A percentile compares a stretch with the other conserved stretches of the same genome.
Conservation (phyloP, 2,888 invertebrate species). For the Papilio demoleus region DNA sequence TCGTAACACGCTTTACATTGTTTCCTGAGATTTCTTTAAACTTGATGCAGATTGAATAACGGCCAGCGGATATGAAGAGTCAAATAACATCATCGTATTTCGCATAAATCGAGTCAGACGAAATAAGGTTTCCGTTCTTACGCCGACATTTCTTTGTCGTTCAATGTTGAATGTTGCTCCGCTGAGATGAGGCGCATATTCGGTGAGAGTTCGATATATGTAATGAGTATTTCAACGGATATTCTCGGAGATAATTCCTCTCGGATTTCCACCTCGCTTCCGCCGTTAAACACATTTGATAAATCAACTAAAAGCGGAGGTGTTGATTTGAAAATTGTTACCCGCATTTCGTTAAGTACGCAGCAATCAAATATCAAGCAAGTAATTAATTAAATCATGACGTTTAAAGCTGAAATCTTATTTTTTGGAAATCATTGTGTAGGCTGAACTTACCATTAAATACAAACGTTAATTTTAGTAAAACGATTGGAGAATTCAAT, state of each 20-base stretch:
- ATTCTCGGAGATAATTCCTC: constrained; percentile 21
- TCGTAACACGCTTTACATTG: constrained; percentile 1
- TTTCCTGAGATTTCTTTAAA: constrained; percentile 15
- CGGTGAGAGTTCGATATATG: constrained; percentile 28
- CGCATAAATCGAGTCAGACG: constrained; percentile 38
- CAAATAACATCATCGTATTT: constrained; percentile 38
- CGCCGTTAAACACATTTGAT: constrained; percentile 37
- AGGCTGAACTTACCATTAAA: too few species aligned
- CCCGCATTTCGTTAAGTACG: not conserved
- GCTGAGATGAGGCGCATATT: constrained; percentile 23
- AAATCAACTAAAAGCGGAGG: constrained; percentile 33
- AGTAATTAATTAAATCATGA: constrained; percentile 14
- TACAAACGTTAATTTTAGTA: too few species aligned
- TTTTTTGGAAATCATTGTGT: too few species aligned
- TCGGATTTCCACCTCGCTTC: constrained; percentile 35
- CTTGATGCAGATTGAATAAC: constrained; percentile 18
- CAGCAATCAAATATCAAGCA: constrained; percentile 3
- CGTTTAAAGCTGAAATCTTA: not conserved
- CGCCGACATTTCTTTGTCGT: constrained; percentile 30
- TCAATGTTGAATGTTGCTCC: constrained; percentile 31
- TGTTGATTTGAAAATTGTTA: constrained; percentile 26
- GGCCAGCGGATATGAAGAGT: constrained; percentile 24
- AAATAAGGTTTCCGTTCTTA: constrained; percentile 38
- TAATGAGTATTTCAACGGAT: constrained; percentile 34
- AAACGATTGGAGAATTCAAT: too few species aligned